Base-by-base conservation (phyloP, 2,113 vertebrate genomes). In the Erpornis zantholeuca region DNA sequence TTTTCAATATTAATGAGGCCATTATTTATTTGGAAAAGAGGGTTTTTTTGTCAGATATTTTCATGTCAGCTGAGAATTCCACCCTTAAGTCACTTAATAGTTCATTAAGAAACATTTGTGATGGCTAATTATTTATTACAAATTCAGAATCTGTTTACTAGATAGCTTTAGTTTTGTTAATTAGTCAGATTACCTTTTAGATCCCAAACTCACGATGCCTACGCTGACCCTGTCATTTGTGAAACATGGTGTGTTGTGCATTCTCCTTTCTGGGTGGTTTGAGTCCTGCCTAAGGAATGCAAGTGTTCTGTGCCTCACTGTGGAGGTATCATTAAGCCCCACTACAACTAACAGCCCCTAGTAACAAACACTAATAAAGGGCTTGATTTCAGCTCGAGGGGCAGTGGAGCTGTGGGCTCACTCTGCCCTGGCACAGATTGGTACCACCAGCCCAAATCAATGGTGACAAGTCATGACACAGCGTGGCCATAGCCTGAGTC, bases 61-160 rank as follows among this genome's bases (percentile, higher is more conserved):
- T 75, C 20, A 42, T 54, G 49, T 90, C 82, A 90, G 42, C 76
- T 93, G 47, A 93, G 64, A 92, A 90, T 93, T 84, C n/a, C 57
- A 88, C 56, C 82, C 85, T 29, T 27, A 96, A 93, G 82, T 78
- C 88, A 86, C 72, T 92, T 88, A 94, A 88, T 82, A 94, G 72
- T 52, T 95, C 72, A 86, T 96, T 96, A 95, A 88, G 76, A 83
- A 91, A 83, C 23, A 25, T 64, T 72, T 78, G 36, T 65, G 65
- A 78, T 88, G 61, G 90, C 92, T 96, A 88, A 94, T 95, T 95
- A 94, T 94, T 94, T 90, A 86, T 90, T 92, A 95, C 40, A 92
- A 88, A 93, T 88, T 59, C 93, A 92, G 77, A 82, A 90, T 53
- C 80, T 81, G 88, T 95, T 96, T 95, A 92, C 45, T 72, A 82